phyloP scores from a whole-genome alignment of 2,113 vertebrate genomes.

The Pontoporia blainvillei region DNA sequence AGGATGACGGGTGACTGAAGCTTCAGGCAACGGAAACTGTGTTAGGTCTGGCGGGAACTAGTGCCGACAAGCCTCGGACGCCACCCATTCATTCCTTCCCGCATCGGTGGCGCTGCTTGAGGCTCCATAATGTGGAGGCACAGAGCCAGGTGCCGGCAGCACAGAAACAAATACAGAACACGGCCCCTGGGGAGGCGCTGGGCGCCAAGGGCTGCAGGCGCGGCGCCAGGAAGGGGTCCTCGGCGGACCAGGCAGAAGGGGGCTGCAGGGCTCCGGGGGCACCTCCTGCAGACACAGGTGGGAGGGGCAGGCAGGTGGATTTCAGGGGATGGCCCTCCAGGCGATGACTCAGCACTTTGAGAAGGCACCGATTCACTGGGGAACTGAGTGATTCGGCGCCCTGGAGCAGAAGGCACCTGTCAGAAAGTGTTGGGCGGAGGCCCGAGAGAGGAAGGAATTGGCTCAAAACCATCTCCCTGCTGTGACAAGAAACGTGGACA shows the following conservation, averaged over 20 bases:
- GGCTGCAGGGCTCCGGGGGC: neutral
- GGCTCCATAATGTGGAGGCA: accelerated
- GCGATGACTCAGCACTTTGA: accelerated
- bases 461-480: neutral
- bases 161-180: too few relatives aligned
- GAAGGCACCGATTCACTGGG: accelerated
- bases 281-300: neutral
- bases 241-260: neutral
- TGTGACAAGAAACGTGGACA: accelerated
- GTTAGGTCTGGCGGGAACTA: neutral
- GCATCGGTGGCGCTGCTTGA: accelerated
- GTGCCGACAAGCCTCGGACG: neutral
- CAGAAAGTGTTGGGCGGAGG: neutral
- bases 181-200: neutral
- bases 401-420: neutral
- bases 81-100: too few relatives aligned
- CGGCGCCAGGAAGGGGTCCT: neutral
- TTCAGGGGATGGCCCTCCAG: too few relatives aligned
- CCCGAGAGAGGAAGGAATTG: neutral
- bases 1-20: accelerated
- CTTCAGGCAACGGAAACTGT: neutral
- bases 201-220: accelerated
- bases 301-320: accelerated
- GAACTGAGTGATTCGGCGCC: neutral
- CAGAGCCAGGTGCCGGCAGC: neutral